Conservation (phyloP, 2,888 invertebrate genomes). For the Nomada fucata region DNA sequence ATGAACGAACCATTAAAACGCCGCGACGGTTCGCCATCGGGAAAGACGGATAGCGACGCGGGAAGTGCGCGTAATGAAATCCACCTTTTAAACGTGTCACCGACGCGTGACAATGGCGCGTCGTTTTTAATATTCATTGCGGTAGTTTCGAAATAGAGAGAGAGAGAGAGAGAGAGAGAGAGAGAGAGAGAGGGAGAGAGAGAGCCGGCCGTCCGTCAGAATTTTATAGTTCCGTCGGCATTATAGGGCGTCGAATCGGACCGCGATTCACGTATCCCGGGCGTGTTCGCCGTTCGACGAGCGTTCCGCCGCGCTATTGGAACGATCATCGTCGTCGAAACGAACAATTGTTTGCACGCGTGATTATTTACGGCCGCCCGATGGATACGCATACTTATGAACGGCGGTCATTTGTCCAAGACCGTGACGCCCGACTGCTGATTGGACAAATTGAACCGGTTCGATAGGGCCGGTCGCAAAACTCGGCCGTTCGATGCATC, state of each 20-base stretch:
- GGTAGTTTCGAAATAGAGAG: conserved; percentile 19
- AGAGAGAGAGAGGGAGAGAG: no score
- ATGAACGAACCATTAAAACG: conserved; percentile 47
- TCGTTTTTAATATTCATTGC: conserved; percentile 52
- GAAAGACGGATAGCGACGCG: conserved; percentile 37
- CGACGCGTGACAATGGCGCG: conserved; percentile 18
- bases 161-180: no score
- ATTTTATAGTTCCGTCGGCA: conserved; percentile 53
- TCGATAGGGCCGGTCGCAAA: conserved; percentile 32
- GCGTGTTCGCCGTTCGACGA: not conserved
- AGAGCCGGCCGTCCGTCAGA: conserved; percentile 21
- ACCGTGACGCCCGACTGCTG: conserved; percentile 11
- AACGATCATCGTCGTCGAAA: conserved; percentile 9
- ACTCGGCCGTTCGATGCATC: conserved; percentile 27
- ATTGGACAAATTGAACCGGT: conserved; percentile 46
- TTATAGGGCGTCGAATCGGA: conserved; percentile 40
- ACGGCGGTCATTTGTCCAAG: conserved; percentile 12
- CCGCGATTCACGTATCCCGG: conserved; percentile 36
- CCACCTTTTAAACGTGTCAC: conserved; percentile 40
- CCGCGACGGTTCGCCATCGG: not conserved
- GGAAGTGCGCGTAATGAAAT: conserved; percentile 47
- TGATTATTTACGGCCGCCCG: conserved; percentile 42
- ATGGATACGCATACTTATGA: conserved; percentile 34
- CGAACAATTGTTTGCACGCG: conserved; percentile 47
- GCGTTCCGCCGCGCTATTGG: not conserved